phyloP scores from a whole-genome alignment of 1,140 invertebrate genomes.

The Phortica variegata region DNA sequence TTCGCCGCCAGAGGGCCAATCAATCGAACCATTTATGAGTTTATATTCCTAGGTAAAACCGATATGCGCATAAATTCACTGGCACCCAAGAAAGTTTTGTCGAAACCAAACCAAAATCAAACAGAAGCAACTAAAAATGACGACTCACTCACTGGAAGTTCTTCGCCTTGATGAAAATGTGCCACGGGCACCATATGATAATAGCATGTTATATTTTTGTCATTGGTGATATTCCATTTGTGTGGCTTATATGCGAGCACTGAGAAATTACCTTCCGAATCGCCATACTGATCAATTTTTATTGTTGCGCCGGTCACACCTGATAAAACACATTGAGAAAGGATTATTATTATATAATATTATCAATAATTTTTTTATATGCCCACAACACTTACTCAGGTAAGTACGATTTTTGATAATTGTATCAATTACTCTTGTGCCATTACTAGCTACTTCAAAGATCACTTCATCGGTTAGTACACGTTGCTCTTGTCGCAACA shows the following conservation, averaged over 20 bases:
- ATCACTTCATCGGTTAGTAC: slow-evolving; percentile 65
- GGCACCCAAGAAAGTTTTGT: too few relatives aligned
- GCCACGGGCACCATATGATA: slow-evolving; percentile 79
- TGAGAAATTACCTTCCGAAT: slow-evolving; percentile 96
- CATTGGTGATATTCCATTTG: slow-evolving; percentile 58
- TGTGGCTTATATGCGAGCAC: slow-evolving; percentile 75
- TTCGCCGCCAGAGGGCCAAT: slow-evolving; percentile 78
- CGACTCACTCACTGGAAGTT: slow-evolving; percentile 74
- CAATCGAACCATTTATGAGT: slow-evolving; percentile 62
- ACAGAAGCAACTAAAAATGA: slow-evolving; percentile 46
- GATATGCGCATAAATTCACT: slow-evolving; percentile 35
- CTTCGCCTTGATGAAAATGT: slow-evolving; percentile 72
- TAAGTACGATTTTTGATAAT: slow-evolving; percentile 77
- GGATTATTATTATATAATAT: not conserved
- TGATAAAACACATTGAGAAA: slow-evolving; percentile 52
- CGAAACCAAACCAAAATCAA: slow-evolving; percentile 16
- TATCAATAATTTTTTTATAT: not conserved
- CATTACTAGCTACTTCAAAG: slow-evolving; percentile 72
- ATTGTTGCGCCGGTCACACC: slow-evolving; percentile 91
- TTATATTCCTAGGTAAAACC: slow-evolving; percentile 66
- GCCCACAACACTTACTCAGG: slow-evolving; percentile 66
- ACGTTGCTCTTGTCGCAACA: slow-evolving; percentile 66
- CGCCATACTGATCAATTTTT: slow-evolving; percentile 86
- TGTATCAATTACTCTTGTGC: slow-evolving; percentile 74
- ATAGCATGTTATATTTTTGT: slow-evolving; percentile 70